A percentile compares a stretch with the other conserved stretches of the same genome.
These are phyloP conservation scores for Hiodon tergisus DNA, from an alignment of 2,113 vertebrate genomes.

Conservation along the genomic window DNA sequence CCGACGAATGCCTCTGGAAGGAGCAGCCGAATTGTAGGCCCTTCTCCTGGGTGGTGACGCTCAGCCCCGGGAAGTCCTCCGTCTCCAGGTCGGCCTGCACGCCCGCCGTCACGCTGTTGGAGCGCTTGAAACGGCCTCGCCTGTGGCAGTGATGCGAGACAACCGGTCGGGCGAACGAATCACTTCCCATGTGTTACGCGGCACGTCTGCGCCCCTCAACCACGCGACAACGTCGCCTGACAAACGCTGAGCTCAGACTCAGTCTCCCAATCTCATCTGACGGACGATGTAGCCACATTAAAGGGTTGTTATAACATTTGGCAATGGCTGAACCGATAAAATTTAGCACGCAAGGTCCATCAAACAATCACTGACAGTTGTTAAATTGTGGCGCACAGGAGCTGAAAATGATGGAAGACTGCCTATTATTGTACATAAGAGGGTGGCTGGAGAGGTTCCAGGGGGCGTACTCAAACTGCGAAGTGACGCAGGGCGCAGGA, in stretches of 20 bases:
- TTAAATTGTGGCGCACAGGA: too few species aligned
- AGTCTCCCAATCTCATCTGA: too few species aligned
- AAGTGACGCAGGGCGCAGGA: constrained; percentile 25
- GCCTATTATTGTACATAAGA: not conserved
- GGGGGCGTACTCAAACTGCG: not conserved
- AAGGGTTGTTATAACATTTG: too few species aligned
- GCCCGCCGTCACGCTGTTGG: constrained; percentile 94
- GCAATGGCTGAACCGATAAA: too few species aligned
- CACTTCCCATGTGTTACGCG: not conserved
- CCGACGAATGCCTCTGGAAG: constrained; percentile 91
- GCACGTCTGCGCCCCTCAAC: too few species aligned
- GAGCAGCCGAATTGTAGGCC: constrained; percentile 92
- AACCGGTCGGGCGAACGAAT: not conserved
- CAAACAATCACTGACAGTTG: too few species aligned
- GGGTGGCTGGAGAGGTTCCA: too few species aligned
- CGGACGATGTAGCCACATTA: too few species aligned
- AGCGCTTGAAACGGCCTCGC: constrained; percentile 91
- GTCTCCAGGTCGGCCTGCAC: constrained; percentile 96
- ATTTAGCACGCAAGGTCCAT: too few species aligned
- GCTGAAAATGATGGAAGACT: too few species aligned
- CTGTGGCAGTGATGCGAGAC: constrained; percentile 47
- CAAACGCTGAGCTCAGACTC: too few species aligned
- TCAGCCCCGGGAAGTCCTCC: constrained; percentile 78
- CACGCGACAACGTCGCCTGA: too few species aligned
- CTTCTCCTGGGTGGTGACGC: constrained; percentile 89